phyloP scores from a whole-genome alignment of 2,888 invertebrate species.

The Drosophila austrosaltans region DNA sequence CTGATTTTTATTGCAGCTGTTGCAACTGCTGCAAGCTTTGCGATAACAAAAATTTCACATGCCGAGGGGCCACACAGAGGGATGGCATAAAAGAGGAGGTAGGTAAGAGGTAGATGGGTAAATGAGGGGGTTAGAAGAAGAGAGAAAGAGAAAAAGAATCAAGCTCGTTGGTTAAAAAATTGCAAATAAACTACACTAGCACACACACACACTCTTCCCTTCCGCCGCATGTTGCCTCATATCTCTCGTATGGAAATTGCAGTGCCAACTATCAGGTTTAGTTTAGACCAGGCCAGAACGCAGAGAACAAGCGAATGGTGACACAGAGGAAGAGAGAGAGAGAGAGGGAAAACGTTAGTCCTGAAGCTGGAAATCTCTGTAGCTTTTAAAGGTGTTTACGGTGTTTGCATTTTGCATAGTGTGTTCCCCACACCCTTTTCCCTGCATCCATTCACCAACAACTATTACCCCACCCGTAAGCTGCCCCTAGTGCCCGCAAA shows the following conservation, averaged over 20 bases:
- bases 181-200: constrained; percentile 72
- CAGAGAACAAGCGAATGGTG: not conserved
- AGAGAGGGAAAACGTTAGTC: not conserved
- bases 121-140: constrained; percentile 2
- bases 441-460: not conserved
- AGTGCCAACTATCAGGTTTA: constrained; percentile 70
- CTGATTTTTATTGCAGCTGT: constrained; percentile 72
- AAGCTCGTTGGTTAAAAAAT: constrained; percentile 75
- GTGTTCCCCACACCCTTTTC: not conserved
- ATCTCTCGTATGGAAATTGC: constrained; percentile 66
- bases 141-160: constrained; percentile 52
- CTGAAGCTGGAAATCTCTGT: constrained; percentile 36
- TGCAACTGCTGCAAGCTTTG: constrained; percentile 65
- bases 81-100: not conserved
- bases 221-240: not conserved
- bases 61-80: constrained; percentile 30
- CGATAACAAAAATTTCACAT: constrained; percentile 75
- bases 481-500: not conserved
- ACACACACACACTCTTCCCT: constrained; percentile 39
- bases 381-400: constrained; percentile 74
- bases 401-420: constrained; percentile 59
- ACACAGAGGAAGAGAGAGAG: not conserved
- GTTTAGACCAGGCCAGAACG: constrained; percentile 48
- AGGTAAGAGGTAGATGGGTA: not conserved
- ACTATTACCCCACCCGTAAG: not conserved